These are phyloP conservation scores for Alcis repandata DNA, from an alignment of 2,888 invertebrate species.

Conservation along the genomic window DNA sequence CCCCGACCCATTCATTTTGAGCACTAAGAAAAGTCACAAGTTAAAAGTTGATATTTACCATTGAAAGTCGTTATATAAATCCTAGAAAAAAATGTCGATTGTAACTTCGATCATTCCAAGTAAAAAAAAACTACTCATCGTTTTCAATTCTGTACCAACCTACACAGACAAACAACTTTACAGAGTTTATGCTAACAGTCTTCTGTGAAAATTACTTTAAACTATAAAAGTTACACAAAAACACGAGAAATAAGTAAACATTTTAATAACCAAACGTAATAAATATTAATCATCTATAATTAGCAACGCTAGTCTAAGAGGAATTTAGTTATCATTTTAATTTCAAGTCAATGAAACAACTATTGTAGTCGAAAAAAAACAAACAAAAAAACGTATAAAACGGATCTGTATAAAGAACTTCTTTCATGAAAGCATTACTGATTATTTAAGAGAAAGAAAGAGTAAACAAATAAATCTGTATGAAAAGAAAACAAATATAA, in stretches of 20 bases:
- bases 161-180: not conserved
- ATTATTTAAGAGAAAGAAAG: not conserved
- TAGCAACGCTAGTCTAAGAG: conserved; percentile 61
- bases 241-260: conserved; percentile 51
- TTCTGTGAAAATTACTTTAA: conserved; percentile 28
- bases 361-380: conserved; percentile 26
- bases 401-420: conserved; percentile 24
- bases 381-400: conserved; percentile 26
- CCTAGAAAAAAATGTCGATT: no score
- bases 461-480: conserved; percentile 4
- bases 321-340: conserved; percentile 47
- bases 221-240: conserved; percentile 53
- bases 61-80: no score
- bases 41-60: no score
- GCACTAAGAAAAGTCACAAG: no score
- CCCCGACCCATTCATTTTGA: no score
- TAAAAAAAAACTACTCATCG: not conserved
- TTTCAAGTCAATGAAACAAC: conserved; percentile 22
- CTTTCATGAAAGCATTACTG: conserved; percentile 24
- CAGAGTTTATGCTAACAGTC: not conserved
- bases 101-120: no score
- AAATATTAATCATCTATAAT: conserved; percentile 71
- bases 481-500: not conserved
- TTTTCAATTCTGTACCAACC: not conserved
- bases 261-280: conserved; percentile 62